Evolutionary conservation across 1,140 invertebrate genomes (phyloP).

Genomic region (Nilaparvata lugens): DNA sequence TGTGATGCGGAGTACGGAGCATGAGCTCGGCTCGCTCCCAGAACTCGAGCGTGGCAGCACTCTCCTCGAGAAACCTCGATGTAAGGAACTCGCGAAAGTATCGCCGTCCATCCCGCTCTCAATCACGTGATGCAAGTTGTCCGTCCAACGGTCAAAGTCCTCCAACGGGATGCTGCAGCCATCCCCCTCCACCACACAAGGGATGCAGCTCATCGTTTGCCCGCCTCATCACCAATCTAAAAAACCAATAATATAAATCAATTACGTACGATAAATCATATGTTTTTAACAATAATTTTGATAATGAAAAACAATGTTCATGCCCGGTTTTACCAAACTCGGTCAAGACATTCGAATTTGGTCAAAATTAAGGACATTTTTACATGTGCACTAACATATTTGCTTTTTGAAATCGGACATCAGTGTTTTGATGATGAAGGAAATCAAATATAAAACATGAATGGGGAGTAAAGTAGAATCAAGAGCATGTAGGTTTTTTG

Average conservation of each 20-base stretch:
- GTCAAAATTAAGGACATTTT: too few species aligned
- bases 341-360: too few species aligned
- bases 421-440: too few species aligned
- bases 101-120: constrained; percentile 11
- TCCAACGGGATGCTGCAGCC: constrained; percentile 12
- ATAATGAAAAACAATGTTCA: too few species aligned
- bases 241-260: background rate
- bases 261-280: too few species aligned
- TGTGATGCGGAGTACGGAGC: background rate
- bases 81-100: constrained; percentile 16
- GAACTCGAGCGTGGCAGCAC: constrained; percentile 12
- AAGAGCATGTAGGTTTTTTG: too few species aligned
- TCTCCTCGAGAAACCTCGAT: constrained; percentile 9
- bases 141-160: constrained; percentile 18
- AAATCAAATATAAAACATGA: too few species aligned
- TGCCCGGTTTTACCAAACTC: too few species aligned
- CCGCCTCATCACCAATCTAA: background rate
- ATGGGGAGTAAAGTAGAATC: too few species aligned
- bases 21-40: constrained; percentile 14
- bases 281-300: too few species aligned
- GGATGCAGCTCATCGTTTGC: constrained; percentile 14
- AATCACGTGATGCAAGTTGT: constrained; percentile 13
- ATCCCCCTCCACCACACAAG: constrained; percentile 13
- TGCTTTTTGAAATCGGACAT: too few species aligned
- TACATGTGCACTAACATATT: too few species aligned